phyloP scores from a whole-genome alignment of 2,888 invertebrate species.

The Graphium colonna region DNA sequence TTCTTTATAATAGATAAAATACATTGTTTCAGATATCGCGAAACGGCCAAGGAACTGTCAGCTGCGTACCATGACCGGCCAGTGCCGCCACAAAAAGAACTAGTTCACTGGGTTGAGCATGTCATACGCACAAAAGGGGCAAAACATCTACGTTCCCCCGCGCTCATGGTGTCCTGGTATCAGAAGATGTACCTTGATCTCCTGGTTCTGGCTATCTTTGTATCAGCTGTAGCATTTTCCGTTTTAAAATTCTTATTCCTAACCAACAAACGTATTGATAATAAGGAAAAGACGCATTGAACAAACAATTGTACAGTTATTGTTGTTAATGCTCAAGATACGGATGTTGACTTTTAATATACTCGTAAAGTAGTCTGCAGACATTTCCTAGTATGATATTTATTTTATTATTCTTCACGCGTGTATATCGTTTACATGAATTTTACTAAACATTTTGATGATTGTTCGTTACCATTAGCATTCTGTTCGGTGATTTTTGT shows the following conservation, averaged over 20 bases:
- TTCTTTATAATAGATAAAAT: neutral
- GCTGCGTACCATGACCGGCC: conserved; percentile 44
- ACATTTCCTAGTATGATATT: too few relatives aligned
- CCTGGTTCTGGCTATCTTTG: conserved; percentile 14
- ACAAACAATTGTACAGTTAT: neutral
- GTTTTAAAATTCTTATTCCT: neutral
- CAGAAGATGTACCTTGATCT: conserved; percentile 47
- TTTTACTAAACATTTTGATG: too few relatives aligned
- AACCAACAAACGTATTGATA: neutral
- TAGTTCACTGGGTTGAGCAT: conserved; percentile 48
- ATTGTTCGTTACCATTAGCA: too few relatives aligned
- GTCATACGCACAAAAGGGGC: conserved; percentile 44
- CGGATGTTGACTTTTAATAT: too few relatives aligned
- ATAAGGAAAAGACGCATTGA: neutral
- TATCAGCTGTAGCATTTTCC: neutral
- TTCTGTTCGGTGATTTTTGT: too few relatives aligned
- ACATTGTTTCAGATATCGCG: conserved; percentile 35
- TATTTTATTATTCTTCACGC: too few relatives aligned
- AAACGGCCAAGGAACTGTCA: conserved; percentile 39
- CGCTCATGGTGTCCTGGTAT: conserved; percentile 42
- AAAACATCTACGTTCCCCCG: conserved; percentile 43
- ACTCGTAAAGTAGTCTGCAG: too few relatives aligned
- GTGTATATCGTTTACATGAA: neutral
- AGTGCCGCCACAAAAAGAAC: conserved; percentile 37
- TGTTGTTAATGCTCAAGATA: neutral